phyloP scores from a whole-genome alignment of 2,888 invertebrate genomes.

The Drosophila incognita region DNA sequence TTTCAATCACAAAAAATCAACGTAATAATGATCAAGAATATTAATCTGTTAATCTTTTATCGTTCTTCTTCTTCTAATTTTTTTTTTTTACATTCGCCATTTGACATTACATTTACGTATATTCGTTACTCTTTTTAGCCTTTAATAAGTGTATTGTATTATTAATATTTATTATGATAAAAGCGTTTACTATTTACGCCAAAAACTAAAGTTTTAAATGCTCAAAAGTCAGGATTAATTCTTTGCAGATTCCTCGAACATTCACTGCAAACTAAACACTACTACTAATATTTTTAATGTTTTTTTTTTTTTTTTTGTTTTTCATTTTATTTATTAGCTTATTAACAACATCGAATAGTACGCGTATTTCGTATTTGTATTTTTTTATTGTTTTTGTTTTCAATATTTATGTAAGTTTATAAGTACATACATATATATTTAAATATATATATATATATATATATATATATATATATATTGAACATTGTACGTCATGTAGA shows the following conservation, averaged over 20 bases:
- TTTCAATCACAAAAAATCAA: conserved; percentile 79
- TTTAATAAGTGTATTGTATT: conserved; percentile 60
- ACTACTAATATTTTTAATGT: conserved; percentile 64
- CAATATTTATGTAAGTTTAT: conserved; percentile 50
- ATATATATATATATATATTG: conserved; percentile 35
- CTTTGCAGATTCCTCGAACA: conserved; percentile 26
- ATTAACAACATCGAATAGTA: conserved; percentile 80
- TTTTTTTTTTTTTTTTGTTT: conserved; percentile 29
- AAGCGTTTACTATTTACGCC: conserved; percentile 82
- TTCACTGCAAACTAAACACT: conserved; percentile 67
- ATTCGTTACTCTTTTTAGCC: conserved; percentile 82
- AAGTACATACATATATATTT: neutral
- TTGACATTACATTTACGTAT: conserved; percentile 81
- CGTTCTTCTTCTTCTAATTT: conserved; percentile 18
- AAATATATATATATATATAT: conserved; percentile 7
- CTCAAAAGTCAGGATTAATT: conserved; percentile 33
- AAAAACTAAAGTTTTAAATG: conserved; percentile 65
- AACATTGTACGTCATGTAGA: conserved; percentile 79
- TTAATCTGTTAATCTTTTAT: conserved; percentile 41
- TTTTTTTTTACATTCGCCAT: conserved; percentile 67
- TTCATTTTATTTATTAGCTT: conserved; percentile 56
- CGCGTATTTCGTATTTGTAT: conserved; percentile 60
- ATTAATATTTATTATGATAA: conserved; percentile 55
- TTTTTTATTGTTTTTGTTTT: conserved; percentile 50
- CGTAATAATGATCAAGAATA: conserved; percentile 61